Percentiles rank a stretch among this genome's conserved stretches.
Conservation (phyloP, 2,113 vertebrate species). For the Equus przewalskii region DNA sequence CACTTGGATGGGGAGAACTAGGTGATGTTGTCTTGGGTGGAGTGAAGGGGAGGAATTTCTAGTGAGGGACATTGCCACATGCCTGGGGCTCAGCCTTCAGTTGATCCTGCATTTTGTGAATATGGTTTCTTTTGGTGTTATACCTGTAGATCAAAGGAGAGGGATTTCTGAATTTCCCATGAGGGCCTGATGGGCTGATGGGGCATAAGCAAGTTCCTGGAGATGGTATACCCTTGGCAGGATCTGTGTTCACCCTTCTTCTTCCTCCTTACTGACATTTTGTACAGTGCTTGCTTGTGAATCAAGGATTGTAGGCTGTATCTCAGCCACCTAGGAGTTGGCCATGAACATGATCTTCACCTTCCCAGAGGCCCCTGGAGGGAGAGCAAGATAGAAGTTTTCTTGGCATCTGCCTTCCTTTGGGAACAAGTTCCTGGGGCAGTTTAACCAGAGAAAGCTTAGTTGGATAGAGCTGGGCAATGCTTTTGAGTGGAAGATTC, state of each 20-base stretch:
- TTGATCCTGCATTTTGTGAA: slow-evolving; percentile 46
- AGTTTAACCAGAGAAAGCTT: slow-evolving; percentile 45
- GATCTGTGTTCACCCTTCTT: slow-evolving; percentile 46
- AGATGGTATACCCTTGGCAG: not conserved
- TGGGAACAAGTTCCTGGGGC: slow-evolving; percentile 5
- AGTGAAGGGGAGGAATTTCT: slow-evolving; percentile 50
- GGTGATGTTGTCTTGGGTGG: slow-evolving; percentile 24
- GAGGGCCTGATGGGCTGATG: slow-evolving; percentile 17
- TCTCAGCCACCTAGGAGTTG: not conserved
- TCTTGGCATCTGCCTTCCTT: slow-evolving; percentile 25
- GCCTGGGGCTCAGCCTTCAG: slow-evolving; percentile 26
- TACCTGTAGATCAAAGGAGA: slow-evolving; percentile 54
- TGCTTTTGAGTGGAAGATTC: slow-evolving; percentile 33
- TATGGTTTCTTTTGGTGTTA: slow-evolving; percentile 24
- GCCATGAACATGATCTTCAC: not conserved
- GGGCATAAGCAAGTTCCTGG: slow-evolving; percentile 12
- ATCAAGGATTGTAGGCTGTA: not conserved
- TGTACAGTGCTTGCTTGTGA: slow-evolving; percentile 1
- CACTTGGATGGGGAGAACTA: slow-evolving; percentile 42
- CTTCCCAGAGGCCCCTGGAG: not conserved
- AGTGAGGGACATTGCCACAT: not conserved
- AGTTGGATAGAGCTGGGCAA: not conserved
- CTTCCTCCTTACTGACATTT: not conserved
- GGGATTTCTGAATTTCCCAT: slow-evolving; percentile 43
- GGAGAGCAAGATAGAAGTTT: not conserved